These are phyloP conservation scores for Calephelis nemesis DNA, from an alignment of 1,140 invertebrate genomes.

Conservation along the genomic window DNA sequence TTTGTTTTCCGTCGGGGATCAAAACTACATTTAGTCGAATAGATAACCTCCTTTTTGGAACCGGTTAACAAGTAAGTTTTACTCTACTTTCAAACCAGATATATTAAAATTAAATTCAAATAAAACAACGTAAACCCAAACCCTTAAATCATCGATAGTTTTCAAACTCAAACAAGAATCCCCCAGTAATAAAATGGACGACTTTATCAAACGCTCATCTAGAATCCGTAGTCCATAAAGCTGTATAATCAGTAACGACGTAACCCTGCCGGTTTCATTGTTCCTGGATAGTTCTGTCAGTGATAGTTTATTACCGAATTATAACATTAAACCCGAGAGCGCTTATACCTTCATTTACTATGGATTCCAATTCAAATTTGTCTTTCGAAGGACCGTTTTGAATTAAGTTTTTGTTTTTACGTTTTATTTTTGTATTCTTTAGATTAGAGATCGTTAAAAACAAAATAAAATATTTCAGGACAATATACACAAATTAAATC, in stretches of 20 bases:
- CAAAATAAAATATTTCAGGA: too few relatives aligned
- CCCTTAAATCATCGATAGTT: not conserved
- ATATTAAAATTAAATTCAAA: too few relatives aligned
- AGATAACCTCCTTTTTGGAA: too few relatives aligned
- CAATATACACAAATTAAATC: too few relatives aligned
- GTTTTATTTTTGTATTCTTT: not conserved
- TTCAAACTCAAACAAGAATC: constrained; percentile 5
- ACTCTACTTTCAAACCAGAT: too few relatives aligned
- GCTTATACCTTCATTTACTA: constrained; percentile 10
- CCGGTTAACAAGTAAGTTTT: too few relatives aligned
- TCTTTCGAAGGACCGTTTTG: not conserved
- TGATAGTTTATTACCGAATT: constrained; percentile 13
- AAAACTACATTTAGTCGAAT: too few relatives aligned
- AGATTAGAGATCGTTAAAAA: too few relatives aligned
- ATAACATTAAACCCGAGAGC: constrained; percentile 4
- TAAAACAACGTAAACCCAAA: too few relatives aligned
- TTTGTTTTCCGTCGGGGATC: too few relatives aligned
- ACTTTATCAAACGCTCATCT: constrained; percentile 18
- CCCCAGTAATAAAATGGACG: not conserved
- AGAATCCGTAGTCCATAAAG: constrained; percentile 3
- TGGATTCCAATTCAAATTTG: constrained; percentile 1
- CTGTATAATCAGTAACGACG: not conserved
- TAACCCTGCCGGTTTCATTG: constrained; percentile 6
- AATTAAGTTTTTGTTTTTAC: not conserved
- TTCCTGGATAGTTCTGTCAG: constrained; percentile 6